These are phyloP conservation scores for Pterostichus madidus DNA, from an alignment of 2,888 invertebrate genomes.

Conservation along the genomic window DNA sequence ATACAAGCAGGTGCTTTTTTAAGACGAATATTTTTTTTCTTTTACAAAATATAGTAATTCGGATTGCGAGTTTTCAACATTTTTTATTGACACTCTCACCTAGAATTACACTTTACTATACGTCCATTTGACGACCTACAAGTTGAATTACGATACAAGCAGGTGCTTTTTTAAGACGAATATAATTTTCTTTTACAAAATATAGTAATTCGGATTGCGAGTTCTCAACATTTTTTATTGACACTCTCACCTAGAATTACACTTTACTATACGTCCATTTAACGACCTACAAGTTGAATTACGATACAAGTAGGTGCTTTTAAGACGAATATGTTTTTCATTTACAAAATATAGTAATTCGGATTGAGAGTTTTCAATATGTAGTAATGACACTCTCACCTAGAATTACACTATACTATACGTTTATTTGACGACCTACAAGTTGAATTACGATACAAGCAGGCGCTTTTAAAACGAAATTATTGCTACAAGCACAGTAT, in stretches of 20 bases:
- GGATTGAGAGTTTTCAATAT: constrained; percentile 9
- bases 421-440: constrained; percentile 44
- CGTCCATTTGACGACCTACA: constrained; percentile 7
- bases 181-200: not conserved
- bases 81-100: not conserved
- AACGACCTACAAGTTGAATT: constrained; percentile 44
- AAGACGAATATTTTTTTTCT: constrained; percentile 8
- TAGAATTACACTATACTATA: constrained; percentile 30
- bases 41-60: constrained; percentile 24
- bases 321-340: constrained; percentile 26
- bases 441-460: constrained; percentile 34
- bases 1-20: constrained; percentile 37
- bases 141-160: not conserved
- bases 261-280: constrained; percentile 34
- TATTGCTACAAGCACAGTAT: not conserved
- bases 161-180: constrained; percentile 22
- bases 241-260: constrained; percentile 38
- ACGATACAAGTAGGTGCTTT: constrained; percentile 44
- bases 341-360: constrained; percentile 26
- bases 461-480: constrained; percentile 57
- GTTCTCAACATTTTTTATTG: not conserved
- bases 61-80: constrained; percentile 36
- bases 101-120: constrained; percentile 1
- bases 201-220: constrained; percentile 12
- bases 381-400: constrained; percentile 10